Evolutionary conservation across 2,888 invertebrate species (phyloP).

Genomic region (Nymphalis urticae): DNA sequence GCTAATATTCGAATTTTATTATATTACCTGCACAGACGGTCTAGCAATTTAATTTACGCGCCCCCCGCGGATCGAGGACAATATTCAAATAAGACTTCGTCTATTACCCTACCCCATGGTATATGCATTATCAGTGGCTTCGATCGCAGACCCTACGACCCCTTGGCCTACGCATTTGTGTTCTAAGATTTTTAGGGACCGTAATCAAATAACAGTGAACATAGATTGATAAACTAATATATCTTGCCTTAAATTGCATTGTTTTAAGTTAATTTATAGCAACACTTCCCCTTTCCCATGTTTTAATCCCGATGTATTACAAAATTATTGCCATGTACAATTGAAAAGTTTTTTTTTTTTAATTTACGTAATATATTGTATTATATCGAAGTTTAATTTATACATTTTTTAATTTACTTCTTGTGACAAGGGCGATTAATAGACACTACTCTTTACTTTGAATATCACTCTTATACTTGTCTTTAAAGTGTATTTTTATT

Average conservation of each 20-base stretch:
- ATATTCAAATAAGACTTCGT: slow-evolving; percentile 81
- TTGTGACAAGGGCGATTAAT: no score
- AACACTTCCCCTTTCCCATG: slow-evolving; percentile 1
- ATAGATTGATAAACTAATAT: slow-evolving; percentile 38
- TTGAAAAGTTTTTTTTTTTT: not conserved
- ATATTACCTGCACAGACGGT: slow-evolving; percentile 63
- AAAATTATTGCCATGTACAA: not conserved
- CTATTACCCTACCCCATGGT: slow-evolving; percentile 75
- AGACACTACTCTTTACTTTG: no score
- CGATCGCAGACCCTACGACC: slow-evolving; percentile 66
- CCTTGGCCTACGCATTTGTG: slow-evolving; percentile 40
- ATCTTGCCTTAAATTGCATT: slow-evolving; percentile 5
- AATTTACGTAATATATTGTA: not conserved
- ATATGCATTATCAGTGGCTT: slow-evolving; percentile 74
- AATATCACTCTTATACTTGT: no score
- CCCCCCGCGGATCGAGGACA: slow-evolving; percentile 72
- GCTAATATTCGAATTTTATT: slow-evolving; percentile 36
- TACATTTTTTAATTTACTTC: no score
- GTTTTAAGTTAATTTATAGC: slow-evolving; percentile 13
- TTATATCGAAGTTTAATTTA: no score
- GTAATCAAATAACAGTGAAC: slow-evolving; percentile 40
- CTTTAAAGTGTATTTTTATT: no score
- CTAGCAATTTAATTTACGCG: slow-evolving; percentile 72
- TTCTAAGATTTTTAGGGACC: slow-evolving; percentile 44
- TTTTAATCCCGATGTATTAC: not conserved